A percentile compares a stretch with the other conserved stretches of the same genome.
These are phyloP conservation scores for Drosophila paracracens DNA, from an alignment of 2,888 invertebrate species.

Conservation along the genomic window DNA sequence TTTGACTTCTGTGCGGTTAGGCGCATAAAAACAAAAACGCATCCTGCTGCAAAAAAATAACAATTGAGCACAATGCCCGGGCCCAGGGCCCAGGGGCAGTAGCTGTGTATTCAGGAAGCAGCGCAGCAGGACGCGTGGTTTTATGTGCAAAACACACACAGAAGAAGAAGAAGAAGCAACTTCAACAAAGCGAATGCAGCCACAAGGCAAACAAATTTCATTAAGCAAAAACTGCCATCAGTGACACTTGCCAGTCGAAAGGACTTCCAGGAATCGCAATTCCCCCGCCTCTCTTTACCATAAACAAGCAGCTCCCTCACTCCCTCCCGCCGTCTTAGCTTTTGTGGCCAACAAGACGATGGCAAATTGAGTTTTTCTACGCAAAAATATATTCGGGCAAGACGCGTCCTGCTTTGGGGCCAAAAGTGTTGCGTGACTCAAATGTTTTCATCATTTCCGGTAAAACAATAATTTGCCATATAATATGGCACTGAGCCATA, in stretches of 20 bases:
- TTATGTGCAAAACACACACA: conserved; percentile 25
- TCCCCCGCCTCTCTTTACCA: neutral
- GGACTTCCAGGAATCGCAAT: conserved; percentile 27
- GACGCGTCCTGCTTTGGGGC: conserved; percentile 23
- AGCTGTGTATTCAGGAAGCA: conserved; percentile 46
- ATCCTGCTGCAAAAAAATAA: conserved; percentile 38
- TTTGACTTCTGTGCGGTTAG: conserved; percentile 80
- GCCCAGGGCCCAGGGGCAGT: conserved; percentile 23
- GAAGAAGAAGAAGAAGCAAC: conserved; percentile 15
- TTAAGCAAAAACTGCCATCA: conserved; percentile 51
- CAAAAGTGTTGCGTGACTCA: conserved; percentile 76
- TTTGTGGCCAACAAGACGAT: conserved; percentile 9
- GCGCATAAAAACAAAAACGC: conserved; percentile 40
- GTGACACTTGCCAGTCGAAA: conserved; percentile 52
- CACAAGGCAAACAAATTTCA: conserved; percentile 54
- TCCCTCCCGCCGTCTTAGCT: neutral
- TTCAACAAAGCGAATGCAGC: conserved; percentile 37
- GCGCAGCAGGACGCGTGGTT: conserved; percentile 68
- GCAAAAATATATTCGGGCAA: conserved; percentile 55
- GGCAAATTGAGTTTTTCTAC: conserved; percentile 77
- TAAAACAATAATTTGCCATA: conserved; percentile 66
- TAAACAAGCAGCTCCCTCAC: neutral
- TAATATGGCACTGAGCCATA: conserved; percentile 63
- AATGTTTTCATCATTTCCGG: conserved; percentile 79
- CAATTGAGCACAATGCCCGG: conserved; percentile 21